Evolutionary conservation across 2,888 invertebrate genomes (phyloP).

Genomic region (Taenaris catops): DNA sequence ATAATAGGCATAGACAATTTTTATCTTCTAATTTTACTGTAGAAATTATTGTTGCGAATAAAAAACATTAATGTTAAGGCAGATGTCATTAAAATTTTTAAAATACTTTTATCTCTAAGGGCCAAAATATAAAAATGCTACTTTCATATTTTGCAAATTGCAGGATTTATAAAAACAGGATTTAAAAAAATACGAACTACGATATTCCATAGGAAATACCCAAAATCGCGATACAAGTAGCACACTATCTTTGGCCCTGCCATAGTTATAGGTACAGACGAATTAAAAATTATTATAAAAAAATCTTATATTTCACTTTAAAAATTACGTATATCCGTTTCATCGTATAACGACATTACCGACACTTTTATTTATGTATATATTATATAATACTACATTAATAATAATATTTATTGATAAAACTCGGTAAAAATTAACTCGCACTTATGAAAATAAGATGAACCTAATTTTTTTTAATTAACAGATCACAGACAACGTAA

Average conservation of each 20-base stretch:
- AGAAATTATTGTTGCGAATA: too few relatives aligned
- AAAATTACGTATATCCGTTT: constrained; percentile 72
- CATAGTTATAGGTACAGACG: constrained; percentile 25
- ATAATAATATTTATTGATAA: constrained; percentile 24
- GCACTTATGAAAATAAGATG: constrained; percentile 5
- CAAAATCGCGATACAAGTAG: constrained; percentile 2
- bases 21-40: too few relatives aligned
- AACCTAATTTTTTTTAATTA: constrained; percentile 1
- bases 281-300: constrained; percentile 34
- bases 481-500: constrained; percentile 16
- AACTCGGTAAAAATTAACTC: constrained; percentile 23
- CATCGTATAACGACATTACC: constrained; percentile 46
- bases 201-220: too few relatives aligned
- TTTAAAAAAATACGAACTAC: too few relatives aligned
- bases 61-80: constrained; percentile 8
- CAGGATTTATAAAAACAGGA: too few relatives aligned
- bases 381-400: constrained; percentile 6
- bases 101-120: constrained; percentile 40
- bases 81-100: constrained; percentile 26
- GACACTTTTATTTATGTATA: constrained; percentile 21
- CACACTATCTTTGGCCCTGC: constrained; percentile 2
- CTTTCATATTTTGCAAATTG: background rate
- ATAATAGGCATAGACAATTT: too few relatives aligned
- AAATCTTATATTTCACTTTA: constrained; percentile 44
- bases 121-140: constrained; percentile 2